phyloP scores from a whole-genome alignment of 2,888 invertebrate genomes.

The Mesochorus sp. region DNA sequence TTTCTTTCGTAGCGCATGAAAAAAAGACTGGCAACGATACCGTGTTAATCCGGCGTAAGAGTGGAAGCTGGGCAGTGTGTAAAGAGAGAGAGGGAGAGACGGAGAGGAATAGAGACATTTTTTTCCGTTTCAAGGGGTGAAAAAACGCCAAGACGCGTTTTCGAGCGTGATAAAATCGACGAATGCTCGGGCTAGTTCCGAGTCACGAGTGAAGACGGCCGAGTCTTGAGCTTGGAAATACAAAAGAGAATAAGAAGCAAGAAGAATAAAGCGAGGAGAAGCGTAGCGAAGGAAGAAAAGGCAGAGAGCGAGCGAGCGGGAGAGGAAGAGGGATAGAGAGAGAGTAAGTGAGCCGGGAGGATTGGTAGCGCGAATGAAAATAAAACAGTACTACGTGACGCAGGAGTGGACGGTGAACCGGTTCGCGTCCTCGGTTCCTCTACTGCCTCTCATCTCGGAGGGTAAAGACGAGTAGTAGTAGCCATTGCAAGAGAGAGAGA shows the following conservation, averaged over 20 bases:
- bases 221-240: slow-evolving; percentile 39
- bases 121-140: slow-evolving; percentile 20
- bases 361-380: slow-evolving; percentile 76
- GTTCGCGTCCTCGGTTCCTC: slow-evolving; percentile 70
- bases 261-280: slow-evolving; percentile 17
- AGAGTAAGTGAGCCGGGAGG: too few relatives aligned
- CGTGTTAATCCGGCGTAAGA: slow-evolving; percentile 1
- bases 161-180: slow-evolving; percentile 56
- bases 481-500: slow-evolving; percentile 51
- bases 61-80: slow-evolving; percentile 25
- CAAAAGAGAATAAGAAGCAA: slow-evolving; percentile 31
- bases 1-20: not conserved
- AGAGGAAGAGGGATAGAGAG: slow-evolving; percentile 31
- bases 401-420: slow-evolving; percentile 74
- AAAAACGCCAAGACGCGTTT: slow-evolving; percentile 44
- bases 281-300: slow-evolving; percentile 22
- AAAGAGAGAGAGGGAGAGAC: slow-evolving; percentile 32
- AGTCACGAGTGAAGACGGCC: slow-evolving; percentile 41
- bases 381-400: slow-evolving; percentile 71
- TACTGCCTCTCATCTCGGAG: slow-evolving; percentile 46
- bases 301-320: slow-evolving; percentile 28
- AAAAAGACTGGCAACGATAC: not conserved
- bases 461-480: slow-evolving; percentile 57
- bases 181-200: slow-evolving; percentile 38
- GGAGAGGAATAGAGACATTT: slow-evolving; percentile 27